Evolutionary conservation across 2,888 invertebrate species (phyloP).

Genomic region (Nasonovia ribisnigri): DNA sequence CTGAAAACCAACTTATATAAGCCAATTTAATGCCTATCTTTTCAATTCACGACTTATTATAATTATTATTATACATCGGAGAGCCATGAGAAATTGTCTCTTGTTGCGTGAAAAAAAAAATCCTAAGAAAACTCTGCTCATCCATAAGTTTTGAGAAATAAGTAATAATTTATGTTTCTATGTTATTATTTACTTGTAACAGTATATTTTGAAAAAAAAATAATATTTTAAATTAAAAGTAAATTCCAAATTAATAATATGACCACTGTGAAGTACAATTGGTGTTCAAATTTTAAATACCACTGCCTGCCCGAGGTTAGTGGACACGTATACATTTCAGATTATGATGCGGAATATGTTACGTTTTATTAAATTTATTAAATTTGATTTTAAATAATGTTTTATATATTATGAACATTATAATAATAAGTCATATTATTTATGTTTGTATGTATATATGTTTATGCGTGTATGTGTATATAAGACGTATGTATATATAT

Average conservation of each 20-base stretch:
- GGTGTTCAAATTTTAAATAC: neutral
- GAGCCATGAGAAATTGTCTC: neutral
- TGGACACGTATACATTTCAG: neutral
- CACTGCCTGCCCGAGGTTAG: neutral
- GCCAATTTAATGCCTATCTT: neutral
- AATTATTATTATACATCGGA: neutral
- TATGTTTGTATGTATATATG: neutral
- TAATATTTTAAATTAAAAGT: neutral
- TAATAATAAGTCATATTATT: neutral
- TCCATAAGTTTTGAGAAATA: neutral
- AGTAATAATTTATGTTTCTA: neutral
- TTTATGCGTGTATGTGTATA: neutral
- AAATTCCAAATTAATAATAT: neutral
- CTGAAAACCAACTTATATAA: neutral
- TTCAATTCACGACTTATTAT: neutral
- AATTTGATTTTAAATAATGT: neutral
- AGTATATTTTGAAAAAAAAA: neutral
- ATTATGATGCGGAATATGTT: neutral
- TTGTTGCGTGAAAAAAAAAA: neutral
- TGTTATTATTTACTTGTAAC: neutral
- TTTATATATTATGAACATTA: neutral
- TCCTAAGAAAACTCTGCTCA: neutral
- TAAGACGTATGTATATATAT: too few species aligned
- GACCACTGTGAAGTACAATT: neutral
- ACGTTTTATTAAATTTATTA: neutral